These are phyloP conservation scores for Periplaneta americana DNA, from an alignment of 1,140 invertebrate species.

Conservation along the genomic window DNA sequence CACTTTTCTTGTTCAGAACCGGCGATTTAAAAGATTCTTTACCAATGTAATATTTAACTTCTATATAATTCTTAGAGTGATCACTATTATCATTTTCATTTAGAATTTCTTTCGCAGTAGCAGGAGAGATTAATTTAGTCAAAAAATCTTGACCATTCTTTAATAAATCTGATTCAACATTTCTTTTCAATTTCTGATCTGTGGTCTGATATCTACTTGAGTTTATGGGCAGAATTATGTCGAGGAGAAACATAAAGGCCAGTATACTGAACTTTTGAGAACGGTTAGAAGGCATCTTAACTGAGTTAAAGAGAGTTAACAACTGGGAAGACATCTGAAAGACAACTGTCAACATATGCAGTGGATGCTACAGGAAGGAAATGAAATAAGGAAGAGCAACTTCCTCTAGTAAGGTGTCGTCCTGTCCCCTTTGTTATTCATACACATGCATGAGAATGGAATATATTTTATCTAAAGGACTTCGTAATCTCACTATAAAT, in stretches of 20 bases:
- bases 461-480: too few species aligned
- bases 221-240: too few species aligned
- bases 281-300: background rate
- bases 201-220: background rate
- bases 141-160: background rate
- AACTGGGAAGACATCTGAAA: background rate
- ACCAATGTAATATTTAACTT: background rate
- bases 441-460: too few species aligned
- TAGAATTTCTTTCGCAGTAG: too few species aligned
- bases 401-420: background rate
- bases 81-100: background rate
- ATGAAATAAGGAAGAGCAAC: background rate
- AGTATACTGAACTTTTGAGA: background rate
- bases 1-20: background rate
- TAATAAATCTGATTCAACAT: background rate
- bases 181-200: background rate
- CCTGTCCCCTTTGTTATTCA: background rate
- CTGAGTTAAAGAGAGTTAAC: background rate
- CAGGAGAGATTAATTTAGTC: too few species aligned
- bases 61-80: background rate
- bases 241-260: background rate
- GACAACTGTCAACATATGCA: background rate
- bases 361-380: background rate
- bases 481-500: too few species aligned
- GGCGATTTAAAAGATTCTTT: background rate